Evolutionary conservation across 2,888 invertebrate species (phyloP), one percentile per base, ranked within the genome.

Genomic region (Villa cingulata): DNA sequence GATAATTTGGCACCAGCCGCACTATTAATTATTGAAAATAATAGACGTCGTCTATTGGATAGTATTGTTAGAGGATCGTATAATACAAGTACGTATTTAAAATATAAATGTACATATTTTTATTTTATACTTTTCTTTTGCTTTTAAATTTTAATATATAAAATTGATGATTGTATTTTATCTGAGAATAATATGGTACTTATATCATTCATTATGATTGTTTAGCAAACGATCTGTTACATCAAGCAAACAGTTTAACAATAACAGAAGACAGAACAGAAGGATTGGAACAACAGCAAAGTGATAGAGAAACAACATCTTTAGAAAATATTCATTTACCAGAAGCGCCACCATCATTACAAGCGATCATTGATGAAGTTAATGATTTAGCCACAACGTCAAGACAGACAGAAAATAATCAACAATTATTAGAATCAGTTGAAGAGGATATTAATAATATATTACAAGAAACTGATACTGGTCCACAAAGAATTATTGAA

Each of bases 201-300:
- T n/a, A n/a, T n/a, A n/a, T n/a, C n/a, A n/a, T n/a, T n/a, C n/a
- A n/a, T n/a, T n/a, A n/a, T n/a, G n/a, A n/a, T n/a, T n/a, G n/a
- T n/a, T 18, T 40, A 53, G 51, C 37, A 39, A 50, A 48, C n/a
- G 50, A 46, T 20, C 43, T 48, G n/a, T 51, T 51, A 10, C 43
- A 19, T 32, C 46, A 45, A 43, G 50, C 62, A 46, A 57, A 56
- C 17, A 49, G 60, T 1, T 70, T 72, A 32, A 60, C 66, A 9
- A 58, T 66, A 34, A 67, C 65, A 51, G 70, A 69, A 16, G 69
- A 67, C 45, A 58, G 57, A 36, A 67, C 65, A 52, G 70, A 69
- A 16, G 69, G 67, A 46, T 58, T 57, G 34, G 70, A 68, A 20
- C 47, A 55, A 5, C 65, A 59, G 10, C 32, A 43, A 19, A 50